phyloP scores from a whole-genome alignment of 2,113 vertebrate genomes.

The Dermatemys mawii region DNA sequence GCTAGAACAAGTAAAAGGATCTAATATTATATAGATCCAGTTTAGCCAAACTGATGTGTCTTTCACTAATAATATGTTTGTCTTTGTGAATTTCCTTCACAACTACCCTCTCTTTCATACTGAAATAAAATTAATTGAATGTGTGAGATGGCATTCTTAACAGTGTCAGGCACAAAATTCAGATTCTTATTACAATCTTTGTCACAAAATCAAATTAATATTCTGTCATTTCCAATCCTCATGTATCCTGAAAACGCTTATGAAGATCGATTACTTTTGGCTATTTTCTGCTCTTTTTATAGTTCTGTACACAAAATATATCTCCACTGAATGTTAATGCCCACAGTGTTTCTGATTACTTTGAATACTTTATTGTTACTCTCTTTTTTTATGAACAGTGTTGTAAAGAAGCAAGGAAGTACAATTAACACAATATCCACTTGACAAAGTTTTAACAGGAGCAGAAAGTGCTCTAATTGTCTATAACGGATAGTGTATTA shows the following conservation, averaged over 20 bases:
- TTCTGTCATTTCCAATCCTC: constrained; percentile 1
- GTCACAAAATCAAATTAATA: constrained; percentile 7
- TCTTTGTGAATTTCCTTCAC: not conserved
- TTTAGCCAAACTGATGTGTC: not conserved
- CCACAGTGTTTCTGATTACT: not conserved
- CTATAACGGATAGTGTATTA: not conserved
- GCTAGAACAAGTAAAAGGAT: not conserved
- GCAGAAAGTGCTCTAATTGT: not conserved
- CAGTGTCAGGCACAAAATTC: not conserved
- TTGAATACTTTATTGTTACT: not conserved
- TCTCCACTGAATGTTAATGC: not conserved
- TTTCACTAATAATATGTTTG: not conserved
- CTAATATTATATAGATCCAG: not conserved
- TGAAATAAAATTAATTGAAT: not conserved
- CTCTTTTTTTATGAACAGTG: not conserved
- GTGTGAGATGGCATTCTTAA: not conserved
- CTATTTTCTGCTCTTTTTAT: constrained; percentile 11
- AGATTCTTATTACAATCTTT: not conserved
- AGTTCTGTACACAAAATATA: not conserved
- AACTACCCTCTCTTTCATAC: not conserved
- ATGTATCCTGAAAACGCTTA: not conserved
- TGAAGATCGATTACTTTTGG: not conserved
- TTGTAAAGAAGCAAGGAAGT: not conserved
- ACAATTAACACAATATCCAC: not conserved
- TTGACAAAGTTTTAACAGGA: not conserved